phyloP scores from a whole-genome alignment of 2,797 vertebrate genomes.

The Orestias chungarensis region DNA sequence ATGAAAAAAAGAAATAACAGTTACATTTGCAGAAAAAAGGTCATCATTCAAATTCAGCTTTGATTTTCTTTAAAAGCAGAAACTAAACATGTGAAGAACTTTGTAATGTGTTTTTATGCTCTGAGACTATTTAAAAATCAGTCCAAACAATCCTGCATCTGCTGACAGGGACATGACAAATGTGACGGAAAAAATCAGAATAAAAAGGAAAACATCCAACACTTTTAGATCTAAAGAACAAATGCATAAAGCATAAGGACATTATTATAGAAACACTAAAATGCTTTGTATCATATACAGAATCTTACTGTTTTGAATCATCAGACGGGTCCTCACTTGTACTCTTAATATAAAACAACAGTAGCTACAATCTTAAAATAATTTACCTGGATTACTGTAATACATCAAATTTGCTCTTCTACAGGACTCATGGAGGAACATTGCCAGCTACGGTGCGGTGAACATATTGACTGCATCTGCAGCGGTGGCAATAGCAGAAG shows the following conservation, averaged over 20 bases:
- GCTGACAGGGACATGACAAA: slow-evolving; percentile 56
- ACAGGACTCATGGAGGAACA: slow-evolving; percentile 32
- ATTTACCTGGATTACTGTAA: slow-evolving; percentile 34
- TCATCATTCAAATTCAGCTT: slow-evolving; percentile 57
- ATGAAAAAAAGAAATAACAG: slow-evolving; percentile 62
- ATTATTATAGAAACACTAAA: neutral
- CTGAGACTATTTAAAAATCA: slow-evolving; percentile 51
- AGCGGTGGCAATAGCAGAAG: slow-evolving; percentile 10
- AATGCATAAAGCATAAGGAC: slow-evolving; percentile 10
- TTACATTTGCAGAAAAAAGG: slow-evolving; percentile 69
- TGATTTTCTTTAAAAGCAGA: slow-evolving; percentile 39
- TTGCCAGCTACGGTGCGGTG: slow-evolving; percentile 29
- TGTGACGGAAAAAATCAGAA: slow-evolving; percentile 62
- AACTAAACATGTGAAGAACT: slow-evolving; percentile 48
- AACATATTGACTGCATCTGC: slow-evolving; percentile 26
- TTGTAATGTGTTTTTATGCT: slow-evolving; percentile 54
- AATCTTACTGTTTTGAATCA: slow-evolving; percentile 15
- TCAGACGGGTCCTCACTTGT: slow-evolving; percentile 25
- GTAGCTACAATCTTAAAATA: slow-evolving; percentile 28
- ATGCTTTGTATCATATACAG: neutral
- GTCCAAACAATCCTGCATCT: slow-evolving; percentile 49
- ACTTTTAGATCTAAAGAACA: neutral
- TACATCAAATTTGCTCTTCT: slow-evolving; percentile 40
- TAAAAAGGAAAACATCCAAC: slow-evolving; percentile 12
- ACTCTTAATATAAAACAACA: slow-evolving; percentile 27